Base-by-base conservation (phyloP, 1,140 invertebrate genomes). In the Argopecten irradians region DNA sequence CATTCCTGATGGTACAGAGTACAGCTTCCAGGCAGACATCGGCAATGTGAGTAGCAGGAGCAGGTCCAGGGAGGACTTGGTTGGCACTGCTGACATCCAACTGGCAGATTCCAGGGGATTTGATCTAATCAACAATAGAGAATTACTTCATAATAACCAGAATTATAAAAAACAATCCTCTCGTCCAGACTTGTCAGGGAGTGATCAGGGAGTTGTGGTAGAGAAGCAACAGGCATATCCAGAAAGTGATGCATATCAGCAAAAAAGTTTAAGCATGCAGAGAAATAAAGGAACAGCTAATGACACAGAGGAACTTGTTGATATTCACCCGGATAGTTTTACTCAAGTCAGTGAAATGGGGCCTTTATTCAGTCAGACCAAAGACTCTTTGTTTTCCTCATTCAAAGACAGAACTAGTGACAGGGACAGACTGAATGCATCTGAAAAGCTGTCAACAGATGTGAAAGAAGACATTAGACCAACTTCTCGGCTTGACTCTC, bases 1-100 rank as follows among this genome's bases (percentile, higher is more conserved):
- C 86, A 85, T 92, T 86, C 89, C 91, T 71, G 90, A 92, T 89
- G 91, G 90, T 16, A 91, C 86, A 85, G 89, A 92, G 39, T 89
- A 91, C 86, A 89, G 87, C n/a, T 71, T 82, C 16, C 55, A 71
- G 8, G 83, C 90, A 28, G 85, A 87, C 28, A 71, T 87, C 86
- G 83, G 19, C 32, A 87, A 83, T 36, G 43, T 88, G 0, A 36
- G 39, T 16, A 87, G 39, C n/a, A 55, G 43, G 39, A 87, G 86
- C 28, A 39, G 85, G 35, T 86, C 83, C 19, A n/a, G 90, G 16
- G 87, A 90, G 41, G 85, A 90, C 34, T 16, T 90, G 34, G 90
- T 89, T 1, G 91, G 91, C 3, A 87, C 87, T 0, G 89, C 90
- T n/a, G 89, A 92, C 85, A 87, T 90, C 34, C 83, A 87, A 3